These are phyloP conservation scores for Falco berigora DNA, from an alignment of 2,797 vertebrate species.

Conservation along the genomic window DNA sequence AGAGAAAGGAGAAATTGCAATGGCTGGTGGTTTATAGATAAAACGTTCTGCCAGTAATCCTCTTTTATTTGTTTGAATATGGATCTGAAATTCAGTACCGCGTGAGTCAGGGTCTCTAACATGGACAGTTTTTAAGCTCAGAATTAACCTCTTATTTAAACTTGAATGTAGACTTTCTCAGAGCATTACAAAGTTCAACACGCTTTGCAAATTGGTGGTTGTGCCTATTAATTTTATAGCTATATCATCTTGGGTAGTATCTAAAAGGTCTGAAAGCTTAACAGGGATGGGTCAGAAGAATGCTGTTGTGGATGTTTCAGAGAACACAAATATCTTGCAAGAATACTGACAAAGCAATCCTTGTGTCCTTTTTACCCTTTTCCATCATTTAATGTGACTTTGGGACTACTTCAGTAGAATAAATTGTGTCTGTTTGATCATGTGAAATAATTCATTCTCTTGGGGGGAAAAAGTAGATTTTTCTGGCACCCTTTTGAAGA, in stretches of 20 bases:
- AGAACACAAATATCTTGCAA: neutral
- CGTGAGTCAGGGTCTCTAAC: accelerated
- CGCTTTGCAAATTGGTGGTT: neutral
- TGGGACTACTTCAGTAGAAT: neutral
- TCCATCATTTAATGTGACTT: neutral
- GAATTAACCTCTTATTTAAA: neutral
- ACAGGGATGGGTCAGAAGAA: neutral
- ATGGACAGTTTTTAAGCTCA: neutral
- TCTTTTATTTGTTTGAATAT: neutral
- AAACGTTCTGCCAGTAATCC: neutral
- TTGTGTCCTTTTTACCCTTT: neutral
- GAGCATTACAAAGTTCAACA: neutral
- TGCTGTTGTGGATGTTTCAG: neutral
- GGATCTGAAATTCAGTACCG: neutral
- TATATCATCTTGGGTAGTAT: neutral
- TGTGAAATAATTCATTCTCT: neutral
- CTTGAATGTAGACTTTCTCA: neutral
- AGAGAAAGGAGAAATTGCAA: neutral
- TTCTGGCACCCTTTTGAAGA: neutral
- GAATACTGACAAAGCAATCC: neutral
- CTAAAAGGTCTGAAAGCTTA: neutral
- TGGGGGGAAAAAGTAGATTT: neutral
- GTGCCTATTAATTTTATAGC: neutral
- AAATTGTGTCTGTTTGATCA: neutral
- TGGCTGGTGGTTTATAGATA: neutral